These are phyloP conservation scores for Catocala nupta DNA, from an alignment of 2,888 invertebrate genomes.

Conservation along the genomic window DNA sequence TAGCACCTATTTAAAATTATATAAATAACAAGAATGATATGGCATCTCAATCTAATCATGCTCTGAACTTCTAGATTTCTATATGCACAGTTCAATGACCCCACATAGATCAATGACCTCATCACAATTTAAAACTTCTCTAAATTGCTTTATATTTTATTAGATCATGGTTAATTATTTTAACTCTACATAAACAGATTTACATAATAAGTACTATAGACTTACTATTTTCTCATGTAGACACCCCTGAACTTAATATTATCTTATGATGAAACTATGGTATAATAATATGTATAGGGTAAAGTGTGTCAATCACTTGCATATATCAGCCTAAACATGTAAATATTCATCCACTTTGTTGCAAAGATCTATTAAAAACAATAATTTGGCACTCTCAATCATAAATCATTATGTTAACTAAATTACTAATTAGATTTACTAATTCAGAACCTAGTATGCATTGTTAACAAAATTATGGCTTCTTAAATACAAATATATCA, in stretches of 20 bases:
- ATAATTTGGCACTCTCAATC: no score
- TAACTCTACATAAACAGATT: no score
- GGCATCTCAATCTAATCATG: constrained; percentile 3
- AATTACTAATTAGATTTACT: not conserved
- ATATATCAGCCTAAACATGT: no score
- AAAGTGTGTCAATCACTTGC: no score
- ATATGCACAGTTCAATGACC: constrained; percentile 58
- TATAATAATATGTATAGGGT: no score
- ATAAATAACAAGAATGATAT: not conserved
- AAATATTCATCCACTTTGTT: no score
- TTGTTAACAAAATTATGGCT: not conserved
- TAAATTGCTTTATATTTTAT: not conserved
- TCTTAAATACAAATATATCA: not conserved
- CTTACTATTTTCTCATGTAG: no score
- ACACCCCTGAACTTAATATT: no score
- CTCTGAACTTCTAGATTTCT: constrained; percentile 24
- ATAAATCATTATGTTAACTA: not conserved
- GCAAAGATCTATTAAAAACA: no score
- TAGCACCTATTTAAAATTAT: not conserved
- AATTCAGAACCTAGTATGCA: not conserved
- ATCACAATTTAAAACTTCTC: constrained; percentile 49
- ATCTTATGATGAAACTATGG: no score
- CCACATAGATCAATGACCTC: constrained; percentile 57
- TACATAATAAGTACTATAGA: no score
- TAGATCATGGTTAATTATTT: no score